Base-by-base conservation (phyloP, 2,113 vertebrate species). In the Clinocottus analis region DNA sequence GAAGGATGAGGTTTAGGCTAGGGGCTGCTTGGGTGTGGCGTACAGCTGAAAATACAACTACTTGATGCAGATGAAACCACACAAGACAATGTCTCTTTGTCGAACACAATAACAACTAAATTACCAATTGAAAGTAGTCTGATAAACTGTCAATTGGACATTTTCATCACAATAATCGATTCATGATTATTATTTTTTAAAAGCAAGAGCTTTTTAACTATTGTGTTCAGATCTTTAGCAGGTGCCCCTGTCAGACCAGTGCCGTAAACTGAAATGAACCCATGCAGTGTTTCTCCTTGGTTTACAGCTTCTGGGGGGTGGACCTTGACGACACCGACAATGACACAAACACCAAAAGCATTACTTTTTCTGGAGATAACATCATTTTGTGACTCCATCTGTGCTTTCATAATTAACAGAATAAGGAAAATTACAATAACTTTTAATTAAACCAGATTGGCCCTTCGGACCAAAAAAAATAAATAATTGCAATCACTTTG, bases 31-130 rank as follows among this genome's bases (percentile, higher is more conserved):
- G 60, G 75, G 73, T 60, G 82, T 82, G 77, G 62, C 56, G 41
- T 53, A 79, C 39, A 79, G 76, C 80, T 84, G 53, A 75, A 61
- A 84, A 68, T 58, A 67, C 16, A 80, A 25, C 37, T 59, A 63
- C 49, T 70, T 17, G 27, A 72, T 65, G 31, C 27, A 37, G 41
- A 78, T n/a, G 47, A 27, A 61, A 45, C 19, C 21, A 77, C 53
- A 5, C n/a, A 29, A 69, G n/a, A 72, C 16, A 56, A 13, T 2
- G 33, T 25, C 13, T 69, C 31, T 43, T 72, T 37, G 11, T 13
- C 23, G 19, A 41, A 31, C 17, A 80, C 9, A 60, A 51, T 53
- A 63, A 72, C 21, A 64, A 19, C 39, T 25, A 65, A 72, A 47
- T 4, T 39, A 5, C 16, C 41, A 64, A 35, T 21, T 60, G 43